Evolutionary conservation across 2,888 invertebrate genomes (phyloP).

Genomic region (Spilosoma lubricipeda): DNA sequence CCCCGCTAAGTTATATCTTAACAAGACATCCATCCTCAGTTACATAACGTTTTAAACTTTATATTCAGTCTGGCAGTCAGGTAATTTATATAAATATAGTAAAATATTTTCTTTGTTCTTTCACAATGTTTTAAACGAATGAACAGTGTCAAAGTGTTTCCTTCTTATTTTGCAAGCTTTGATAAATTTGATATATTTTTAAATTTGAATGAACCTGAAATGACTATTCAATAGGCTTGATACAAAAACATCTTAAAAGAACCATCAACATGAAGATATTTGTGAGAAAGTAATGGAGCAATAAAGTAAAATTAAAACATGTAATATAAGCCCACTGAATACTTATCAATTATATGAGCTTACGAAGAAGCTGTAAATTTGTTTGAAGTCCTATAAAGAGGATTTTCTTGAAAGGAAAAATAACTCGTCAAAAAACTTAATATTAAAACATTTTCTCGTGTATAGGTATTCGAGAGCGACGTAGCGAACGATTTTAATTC

Average conservation of each 20-base stretch:
- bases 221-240: slow-evolving; percentile 18
- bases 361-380: slow-evolving; percentile 69
- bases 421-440: slow-evolving; percentile 76
- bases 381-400: slow-evolving; percentile 77
- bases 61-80: slow-evolving; percentile 17
- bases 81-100: slow-evolving; percentile 26
- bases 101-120: slow-evolving; percentile 29
- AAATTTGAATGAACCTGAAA: neutral
- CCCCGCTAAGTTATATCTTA: slow-evolving; percentile 33
- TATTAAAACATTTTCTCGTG: slow-evolving; percentile 74
- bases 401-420: slow-evolving; percentile 75
- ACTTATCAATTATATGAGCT: slow-evolving; percentile 61
- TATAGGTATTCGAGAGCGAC: slow-evolving; percentile 74
- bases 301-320: slow-evolving; percentile 55
- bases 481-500: slow-evolving; percentile 83
- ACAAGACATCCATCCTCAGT: slow-evolving; percentile 6
- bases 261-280: slow-evolving; percentile 18
- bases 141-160: slow-evolving; percentile 13
- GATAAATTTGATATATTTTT: slow-evolving; percentile 10
- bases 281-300: slow-evolving; percentile 40
- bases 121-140: slow-evolving; percentile 26
- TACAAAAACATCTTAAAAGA: slow-evolving; percentile 9
- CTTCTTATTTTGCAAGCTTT: slow-evolving; percentile 10
- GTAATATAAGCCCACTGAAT: slow-evolving; percentile 59
- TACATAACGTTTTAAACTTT: slow-evolving; percentile 21